A percentile compares a stretch with the other conserved stretches of the same genome.
Evolutionary conservation across 2,797 vertebrate species (phyloP).

Genomic region (Enteromius mattozi): DNA sequence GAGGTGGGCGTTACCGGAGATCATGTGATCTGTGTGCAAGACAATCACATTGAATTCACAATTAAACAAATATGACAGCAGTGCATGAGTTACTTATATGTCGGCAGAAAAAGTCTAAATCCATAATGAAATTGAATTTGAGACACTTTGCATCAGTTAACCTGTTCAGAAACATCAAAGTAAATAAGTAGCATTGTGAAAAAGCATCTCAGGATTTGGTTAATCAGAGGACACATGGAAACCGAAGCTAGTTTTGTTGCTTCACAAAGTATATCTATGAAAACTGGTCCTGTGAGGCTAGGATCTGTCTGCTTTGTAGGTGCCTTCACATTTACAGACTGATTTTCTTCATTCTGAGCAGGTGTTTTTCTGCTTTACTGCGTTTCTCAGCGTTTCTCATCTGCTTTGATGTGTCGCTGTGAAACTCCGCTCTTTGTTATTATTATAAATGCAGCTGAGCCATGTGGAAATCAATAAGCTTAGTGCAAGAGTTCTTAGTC

Average conservation of each 20-base stretch:
- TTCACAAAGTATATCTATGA: background rate
- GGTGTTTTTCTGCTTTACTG: background rate
- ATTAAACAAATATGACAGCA: background rate
- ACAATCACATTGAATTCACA: background rate
- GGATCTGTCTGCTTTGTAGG: background rate
- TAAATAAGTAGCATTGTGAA: background rate
- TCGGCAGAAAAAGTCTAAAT: background rate
- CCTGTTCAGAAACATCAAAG: background rate
- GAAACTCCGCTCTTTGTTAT: background rate
- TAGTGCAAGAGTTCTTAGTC: background rate
- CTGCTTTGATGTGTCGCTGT: background rate
- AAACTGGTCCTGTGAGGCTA: background rate
- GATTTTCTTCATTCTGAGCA: background rate
- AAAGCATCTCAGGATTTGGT: background rate
- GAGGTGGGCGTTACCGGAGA: background rate
- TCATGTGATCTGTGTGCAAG: background rate
- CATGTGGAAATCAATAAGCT: background rate
- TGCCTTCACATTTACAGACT: background rate
- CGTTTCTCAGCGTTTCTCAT: background rate
- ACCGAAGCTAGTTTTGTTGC: background rate
- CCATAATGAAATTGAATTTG: background rate
- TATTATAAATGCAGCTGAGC: slow-evolving; percentile 14
- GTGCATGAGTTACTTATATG: background rate
- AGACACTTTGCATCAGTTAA: background rate
- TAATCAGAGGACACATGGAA: background rate